A percentile compares a stretch with the other conserved stretches of the same genome.
phyloP scores from a whole-genome alignment of 2,113 vertebrate genomes.

The Ranitomeya imitator region DNA sequence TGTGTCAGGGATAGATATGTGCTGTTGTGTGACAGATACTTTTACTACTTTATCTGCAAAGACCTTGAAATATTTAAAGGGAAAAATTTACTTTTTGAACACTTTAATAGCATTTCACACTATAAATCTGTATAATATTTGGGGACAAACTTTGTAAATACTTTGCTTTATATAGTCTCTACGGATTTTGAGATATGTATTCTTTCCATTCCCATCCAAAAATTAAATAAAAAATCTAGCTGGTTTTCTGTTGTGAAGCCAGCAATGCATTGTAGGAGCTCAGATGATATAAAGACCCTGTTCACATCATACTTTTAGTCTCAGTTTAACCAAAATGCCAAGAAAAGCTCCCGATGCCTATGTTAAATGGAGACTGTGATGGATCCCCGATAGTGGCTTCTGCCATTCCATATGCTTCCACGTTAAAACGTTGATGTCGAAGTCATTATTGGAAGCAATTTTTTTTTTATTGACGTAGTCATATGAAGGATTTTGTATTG shows the following conservation, averaged over 20 bases:
- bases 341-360: too few relatives aligned
- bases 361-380: too few relatives aligned
- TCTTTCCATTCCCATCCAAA: background rate
- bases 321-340: too few relatives aligned
- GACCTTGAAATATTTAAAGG: background rate
- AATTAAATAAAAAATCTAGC: background rate
- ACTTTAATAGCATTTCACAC: background rate
- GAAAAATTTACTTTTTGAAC: background rate
- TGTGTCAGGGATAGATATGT: background rate
- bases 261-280: background rate
- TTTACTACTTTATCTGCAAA: slow-evolving; percentile 20
- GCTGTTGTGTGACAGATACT: background rate
- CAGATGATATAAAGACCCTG: background rate
- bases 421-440: too few relatives aligned
- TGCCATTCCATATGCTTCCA: too few relatives aligned
- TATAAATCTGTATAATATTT: background rate
- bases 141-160: background rate
- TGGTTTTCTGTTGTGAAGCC: background rate
- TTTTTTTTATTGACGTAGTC: too few relatives aligned
- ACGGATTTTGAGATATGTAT: background rate
- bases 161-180: background rate
- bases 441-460: too few relatives aligned
- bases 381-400: too few relatives aligned
- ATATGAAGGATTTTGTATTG: too few relatives aligned
- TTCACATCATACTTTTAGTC: too few relatives aligned